Percentiles rank a stretch among this genome's conserved stretches.
Conservation (phyloP, 2,888 invertebrate genomes). For the Andrena bicolor region DNA sequence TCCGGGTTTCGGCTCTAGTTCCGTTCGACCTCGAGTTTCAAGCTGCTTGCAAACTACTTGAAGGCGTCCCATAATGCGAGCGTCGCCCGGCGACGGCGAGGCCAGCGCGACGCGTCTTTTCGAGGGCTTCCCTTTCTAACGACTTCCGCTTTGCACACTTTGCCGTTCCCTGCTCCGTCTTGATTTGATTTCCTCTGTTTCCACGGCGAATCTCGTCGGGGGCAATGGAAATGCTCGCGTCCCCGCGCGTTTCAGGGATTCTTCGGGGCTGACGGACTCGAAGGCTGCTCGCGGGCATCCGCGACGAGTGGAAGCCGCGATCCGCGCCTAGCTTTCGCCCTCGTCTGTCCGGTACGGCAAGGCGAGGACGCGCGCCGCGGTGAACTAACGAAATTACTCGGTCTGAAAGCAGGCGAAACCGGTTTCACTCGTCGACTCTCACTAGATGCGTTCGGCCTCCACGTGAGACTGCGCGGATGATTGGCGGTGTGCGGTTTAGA, state of each 20-base stretch:
- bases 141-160: constrained; percentile 1
- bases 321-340: constrained; percentile 12
- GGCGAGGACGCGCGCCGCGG: constrained; percentile 33
- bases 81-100: constrained; percentile 24
- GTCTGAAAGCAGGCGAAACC: constrained; percentile 65
- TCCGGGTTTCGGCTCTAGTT: constrained; percentile 48
- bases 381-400: constrained; percentile 66
- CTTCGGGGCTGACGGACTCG: background rate
- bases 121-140: constrained; percentile 10
- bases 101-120: constrained; percentile 25
- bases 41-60: constrained; percentile 76
- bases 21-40: constrained; percentile 58
- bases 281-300: background rate
- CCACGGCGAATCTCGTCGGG: background rate
- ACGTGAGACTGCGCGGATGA: constrained; percentile 44
- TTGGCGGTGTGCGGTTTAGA: constrained; percentile 37
- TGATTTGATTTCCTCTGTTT: background rate
- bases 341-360: constrained; percentile 1
- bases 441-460: constrained; percentile 43
- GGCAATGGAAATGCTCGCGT: background rate
- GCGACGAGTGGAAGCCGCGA: background rate
- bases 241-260: background rate
- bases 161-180: constrained; percentile 10
- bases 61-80: constrained; percentile 67
- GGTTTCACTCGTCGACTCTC: constrained; percentile 60